Base-by-base conservation (phyloP, 2,888 invertebrate species). In the Fabriciana adippe region DNA sequence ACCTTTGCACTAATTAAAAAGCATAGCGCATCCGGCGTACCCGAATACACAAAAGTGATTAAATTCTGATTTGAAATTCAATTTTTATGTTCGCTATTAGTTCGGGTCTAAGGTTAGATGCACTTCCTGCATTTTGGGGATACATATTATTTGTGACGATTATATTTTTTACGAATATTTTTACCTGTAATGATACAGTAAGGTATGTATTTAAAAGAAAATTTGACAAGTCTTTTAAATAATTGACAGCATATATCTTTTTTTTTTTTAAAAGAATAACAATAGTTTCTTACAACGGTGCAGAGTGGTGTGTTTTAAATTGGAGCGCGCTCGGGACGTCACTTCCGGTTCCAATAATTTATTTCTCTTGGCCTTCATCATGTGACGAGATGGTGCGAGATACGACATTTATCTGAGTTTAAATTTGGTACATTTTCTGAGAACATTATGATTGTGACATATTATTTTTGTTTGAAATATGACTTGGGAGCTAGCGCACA, bases 291-390 rank as follows among this genome's bases (percentile, higher is more conserved):
- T 78, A 76, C 75, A 71, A 75, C 74, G 79, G 75, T 78, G 77
- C 76, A 76, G 79, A 80, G 82, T 81, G 82, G 79, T 79, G 79
- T 77, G 82, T 84, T 88, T 89, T 86, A 90, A 92, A 91, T 88
- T 88, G 88, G 90, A 90, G 86, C 91, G 82, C 84, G 85, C 78
- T 77, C 78, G 86, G 82, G 83, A 90, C 92, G 92, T 91, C 91
- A 91, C 87, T 91, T 92, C 92, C 92, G 90, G 89, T 90, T 83
- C 83, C 86, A 88, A 91, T 92, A 88, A 90, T 88, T 91, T 90
- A 90, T 88, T 88, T 87, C 86, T 87, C 87, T 84, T 85, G 85
- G 87, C 84, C 89, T 87, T 87, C 85, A 84, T 86, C 88, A 85
- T 84, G 81, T 85, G 90, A 85, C 84, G 88, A 84, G 88, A 87